phyloP scores from a whole-genome alignment of 2,888 invertebrate species.

The Dexiosoma caninum region DNA sequence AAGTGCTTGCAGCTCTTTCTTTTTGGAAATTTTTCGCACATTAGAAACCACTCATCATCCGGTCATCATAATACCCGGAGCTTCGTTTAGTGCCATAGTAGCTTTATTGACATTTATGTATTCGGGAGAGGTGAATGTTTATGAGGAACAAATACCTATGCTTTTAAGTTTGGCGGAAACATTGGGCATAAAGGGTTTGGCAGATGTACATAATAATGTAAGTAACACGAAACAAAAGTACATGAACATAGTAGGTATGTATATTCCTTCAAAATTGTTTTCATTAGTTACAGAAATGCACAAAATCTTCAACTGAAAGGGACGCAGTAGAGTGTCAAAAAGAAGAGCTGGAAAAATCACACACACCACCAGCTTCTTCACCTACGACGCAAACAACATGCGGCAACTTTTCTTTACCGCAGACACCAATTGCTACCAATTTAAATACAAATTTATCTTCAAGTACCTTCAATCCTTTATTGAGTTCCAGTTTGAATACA shows the following conservation, averaged over 20 bases:
- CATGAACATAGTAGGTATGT: too few species aligned
- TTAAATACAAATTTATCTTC: conserved; percentile 61
- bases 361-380: conserved; percentile 67
- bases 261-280: too few species aligned
- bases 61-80: conserved; percentile 77
- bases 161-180: conserved; percentile 88
- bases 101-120: conserved; percentile 92
- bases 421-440: conserved; percentile 31
- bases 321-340: conserved; percentile 59
- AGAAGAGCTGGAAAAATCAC: conserved; percentile 62
- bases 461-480: conserved; percentile 50
- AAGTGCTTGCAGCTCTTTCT: conserved; percentile 89
- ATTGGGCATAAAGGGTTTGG: conserved; percentile 88
- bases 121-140: conserved; percentile 91
- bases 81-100: conserved; percentile 78
- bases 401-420: conserved; percentile 44
- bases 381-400: conserved; percentile 39
- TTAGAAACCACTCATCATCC: conserved; percentile 77
- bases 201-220: conserved; percentile 86
- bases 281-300: conserved; percentile 63
- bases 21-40: conserved; percentile 87
- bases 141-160: conserved; percentile 87
- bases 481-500: conserved; percentile 65
- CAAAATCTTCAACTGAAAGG: conserved; percentile 53
- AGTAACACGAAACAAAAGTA: conserved; percentile 71